A percentile compares a stretch with the other conserved stretches of the same genome.
phyloP scores from a whole-genome alignment of 2,888 invertebrate genomes.

The Trimorus sp. region DNA sequence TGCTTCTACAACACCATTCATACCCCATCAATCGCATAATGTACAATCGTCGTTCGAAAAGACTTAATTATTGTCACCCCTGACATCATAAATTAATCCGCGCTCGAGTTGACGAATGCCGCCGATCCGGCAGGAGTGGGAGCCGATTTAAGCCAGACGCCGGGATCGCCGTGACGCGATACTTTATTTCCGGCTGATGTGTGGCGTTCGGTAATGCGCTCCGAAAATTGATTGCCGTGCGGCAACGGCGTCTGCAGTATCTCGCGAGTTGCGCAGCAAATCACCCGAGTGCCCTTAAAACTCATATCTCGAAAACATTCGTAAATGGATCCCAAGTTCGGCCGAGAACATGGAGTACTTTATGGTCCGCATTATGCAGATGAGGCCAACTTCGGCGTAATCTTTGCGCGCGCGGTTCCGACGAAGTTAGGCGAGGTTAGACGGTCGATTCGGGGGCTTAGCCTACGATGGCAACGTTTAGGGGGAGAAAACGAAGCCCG shows the following conservation, averaged over 20 bases:
- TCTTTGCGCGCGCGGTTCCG: slow-evolving; percentile 69
- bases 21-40: too few species aligned
- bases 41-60: too few species aligned
- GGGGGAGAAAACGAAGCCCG: slow-evolving; percentile 65
- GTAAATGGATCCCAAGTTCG: slow-evolving; percentile 64
- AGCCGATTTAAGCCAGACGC: too few species aligned
- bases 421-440: slow-evolving; percentile 68
- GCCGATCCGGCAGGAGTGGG: too few species aligned
- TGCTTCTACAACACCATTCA: too few species aligned
- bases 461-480: slow-evolving; percentile 23
- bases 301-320: slow-evolving; percentile 63
- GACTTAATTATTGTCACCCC: too few species aligned
- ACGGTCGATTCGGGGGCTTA: slow-evolving; percentile 54
- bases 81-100: too few species aligned
- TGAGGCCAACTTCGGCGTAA: slow-evolving; percentile 77
- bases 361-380: slow-evolving; percentile 79
- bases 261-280: slow-evolving; percentile 60
- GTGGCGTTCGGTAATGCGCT: too few species aligned
- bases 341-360: slow-evolving; percentile 73
- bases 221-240: background rate
- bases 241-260: slow-evolving; percentile 69
- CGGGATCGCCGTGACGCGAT: too few species aligned
- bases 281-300: slow-evolving; percentile 63
- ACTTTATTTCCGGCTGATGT: too few species aligned
- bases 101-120: too few species aligned